phyloP scores from a whole-genome alignment of 1,140 invertebrate genomes.

The Brachionus rotundiformis region DNA sequence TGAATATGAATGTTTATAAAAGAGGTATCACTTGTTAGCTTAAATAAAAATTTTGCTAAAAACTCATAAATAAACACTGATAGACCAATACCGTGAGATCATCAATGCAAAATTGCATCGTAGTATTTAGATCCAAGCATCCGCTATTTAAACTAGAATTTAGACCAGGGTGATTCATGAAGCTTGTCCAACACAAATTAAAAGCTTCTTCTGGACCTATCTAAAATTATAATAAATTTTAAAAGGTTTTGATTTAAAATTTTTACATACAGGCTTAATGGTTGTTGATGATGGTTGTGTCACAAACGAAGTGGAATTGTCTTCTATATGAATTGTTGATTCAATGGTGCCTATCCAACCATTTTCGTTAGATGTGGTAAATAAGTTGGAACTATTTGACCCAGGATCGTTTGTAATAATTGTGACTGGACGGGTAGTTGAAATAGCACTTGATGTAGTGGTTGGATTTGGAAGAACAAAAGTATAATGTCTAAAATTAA shows the following conservation, averaged over 20 bases:
- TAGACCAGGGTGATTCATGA: not conserved
- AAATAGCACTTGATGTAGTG: not conserved
- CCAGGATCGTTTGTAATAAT: not conserved
- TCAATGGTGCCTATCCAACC: not conserved
- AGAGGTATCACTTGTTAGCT: not conserved
- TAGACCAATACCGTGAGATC: not conserved
- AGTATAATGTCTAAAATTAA: not conserved
- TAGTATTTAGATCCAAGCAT: not conserved
- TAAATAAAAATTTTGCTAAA: not conserved
- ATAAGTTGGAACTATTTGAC: not conserved
- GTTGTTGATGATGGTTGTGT: not conserved
- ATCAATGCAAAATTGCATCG: not conserved
- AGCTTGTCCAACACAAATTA: not conserved
- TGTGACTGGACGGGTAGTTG: not conserved
- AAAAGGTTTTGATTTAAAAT: not conserved
- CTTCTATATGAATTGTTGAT: not conserved
- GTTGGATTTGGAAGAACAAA: not conserved
- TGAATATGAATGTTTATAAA: slow-evolving; percentile 22
- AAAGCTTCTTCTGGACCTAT: not conserved
- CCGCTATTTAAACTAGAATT: not conserved
- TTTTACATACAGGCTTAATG: not conserved
- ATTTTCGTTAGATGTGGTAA: not conserved
- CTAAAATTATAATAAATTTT: not conserved
- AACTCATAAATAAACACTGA: not conserved
- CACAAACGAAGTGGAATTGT: not conserved